Conservation (phyloP, 2,797 vertebrate species). For the Falco peregrinus region DNA sequence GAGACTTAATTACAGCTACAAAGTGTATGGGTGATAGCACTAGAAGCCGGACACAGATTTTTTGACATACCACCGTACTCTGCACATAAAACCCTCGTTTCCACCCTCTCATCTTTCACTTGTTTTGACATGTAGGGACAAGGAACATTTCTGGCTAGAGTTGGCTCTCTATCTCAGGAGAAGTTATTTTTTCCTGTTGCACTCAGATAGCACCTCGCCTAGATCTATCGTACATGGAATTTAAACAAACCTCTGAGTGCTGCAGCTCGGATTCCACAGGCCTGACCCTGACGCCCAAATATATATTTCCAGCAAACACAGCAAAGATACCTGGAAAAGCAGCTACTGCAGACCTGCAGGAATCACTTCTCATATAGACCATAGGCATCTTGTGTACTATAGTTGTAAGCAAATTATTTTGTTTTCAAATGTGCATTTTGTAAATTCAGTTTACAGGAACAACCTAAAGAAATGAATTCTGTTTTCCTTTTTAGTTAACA, state of each 20-base stretch:
- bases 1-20: background rate
- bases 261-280: background rate
- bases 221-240: background rate
- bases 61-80: accelerated
- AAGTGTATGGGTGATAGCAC: background rate
- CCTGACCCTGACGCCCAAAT: background rate
- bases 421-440: background rate
- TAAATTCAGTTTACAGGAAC: background rate
- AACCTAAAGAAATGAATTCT: background rate
- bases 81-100: background rate
- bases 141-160: background rate
- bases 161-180: background rate
- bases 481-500: background rate
- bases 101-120: background rate
- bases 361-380: background rate
- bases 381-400: background rate
- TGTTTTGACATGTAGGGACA: background rate
- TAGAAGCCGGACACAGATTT: background rate
- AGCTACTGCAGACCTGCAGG: background rate
- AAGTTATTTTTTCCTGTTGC: background rate
- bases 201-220: background rate
- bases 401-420: background rate
- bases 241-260: background rate
- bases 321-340: background rate
- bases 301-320: background rate